A percentile compares a stretch with the other conserved stretches of the same genome.
phyloP scores from a whole-genome alignment of 2,888 invertebrate species.

The Leptopilina syphax region DNA sequence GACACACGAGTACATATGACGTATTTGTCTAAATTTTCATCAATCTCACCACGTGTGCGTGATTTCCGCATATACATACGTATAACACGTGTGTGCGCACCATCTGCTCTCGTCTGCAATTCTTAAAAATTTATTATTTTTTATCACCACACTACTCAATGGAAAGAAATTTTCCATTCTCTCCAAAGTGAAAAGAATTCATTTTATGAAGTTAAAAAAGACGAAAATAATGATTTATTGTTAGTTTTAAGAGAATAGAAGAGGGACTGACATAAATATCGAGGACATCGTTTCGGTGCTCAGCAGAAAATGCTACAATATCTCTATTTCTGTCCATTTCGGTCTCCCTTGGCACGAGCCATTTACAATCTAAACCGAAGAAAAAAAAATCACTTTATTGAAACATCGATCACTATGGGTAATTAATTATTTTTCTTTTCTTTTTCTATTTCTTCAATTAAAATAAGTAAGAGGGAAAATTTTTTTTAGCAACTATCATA shows the following conservation, averaged over 20 bases:
- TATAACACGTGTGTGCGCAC: not conserved
- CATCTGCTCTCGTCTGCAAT: not conserved
- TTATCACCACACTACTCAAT: too few relatives aligned
- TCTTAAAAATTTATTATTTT: not conserved
- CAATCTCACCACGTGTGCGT: constrained; percentile 1
- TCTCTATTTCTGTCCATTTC: constrained; percentile 63
- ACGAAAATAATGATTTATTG: constrained; percentile 19
- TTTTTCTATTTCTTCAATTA: too few relatives aligned
- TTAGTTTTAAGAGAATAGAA: constrained; percentile 6
- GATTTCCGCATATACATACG: not conserved
- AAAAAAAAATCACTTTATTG: constrained; percentile 55
- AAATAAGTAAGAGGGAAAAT: too few relatives aligned
- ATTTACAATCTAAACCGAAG: constrained; percentile 54
- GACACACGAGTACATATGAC: not conserved
- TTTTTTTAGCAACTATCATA: too few relatives aligned
- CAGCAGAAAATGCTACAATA: constrained; percentile 61
- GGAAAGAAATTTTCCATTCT: not conserved
- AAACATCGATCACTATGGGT: constrained; percentile 57
- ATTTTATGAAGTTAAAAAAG: not conserved
- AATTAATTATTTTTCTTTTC: too few relatives aligned
- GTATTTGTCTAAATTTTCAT: not conserved
- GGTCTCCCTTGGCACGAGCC: constrained; percentile 59
- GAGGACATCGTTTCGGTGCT: constrained; percentile 41
- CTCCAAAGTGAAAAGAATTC: not conserved
- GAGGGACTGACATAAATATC: constrained; percentile 29